Evolutionary conservation across 2,888 invertebrate genomes (phyloP).

Genomic region (Aspidapion aeneum): DNA sequence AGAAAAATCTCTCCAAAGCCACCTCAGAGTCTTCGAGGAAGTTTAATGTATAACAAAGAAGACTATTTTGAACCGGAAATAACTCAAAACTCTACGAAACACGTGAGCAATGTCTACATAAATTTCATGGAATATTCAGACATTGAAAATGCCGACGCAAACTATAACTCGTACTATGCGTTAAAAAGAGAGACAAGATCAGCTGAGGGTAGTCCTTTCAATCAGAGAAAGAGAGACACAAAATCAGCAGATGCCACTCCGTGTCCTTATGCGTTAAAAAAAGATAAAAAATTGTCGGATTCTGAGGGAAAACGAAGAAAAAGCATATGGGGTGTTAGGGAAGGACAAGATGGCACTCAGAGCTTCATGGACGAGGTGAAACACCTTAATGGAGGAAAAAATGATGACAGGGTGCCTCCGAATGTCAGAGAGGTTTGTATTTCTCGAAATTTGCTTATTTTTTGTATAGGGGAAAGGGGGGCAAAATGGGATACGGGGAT

Average conservation of each 20-base stretch:
- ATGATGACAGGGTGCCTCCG: conserved; percentile 37
- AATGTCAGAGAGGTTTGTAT: conserved; percentile 42
- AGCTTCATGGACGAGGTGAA: conserved; percentile 33
- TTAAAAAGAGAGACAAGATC: not conserved
- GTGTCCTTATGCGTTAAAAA: conserved; percentile 6
- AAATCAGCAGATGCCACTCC: not conserved
- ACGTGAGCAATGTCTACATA: conserved; percentile 34
- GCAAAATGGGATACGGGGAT: no score
- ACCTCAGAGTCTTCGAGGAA: conserved; percentile 21
- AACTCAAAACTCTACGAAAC: conserved; percentile 5
- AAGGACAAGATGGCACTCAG: conserved; percentile 18
- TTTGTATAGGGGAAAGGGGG: not conserved
- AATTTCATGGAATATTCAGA: conserved; percentile 40
- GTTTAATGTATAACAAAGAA: conserved; percentile 16
- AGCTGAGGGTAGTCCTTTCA: not conserved
- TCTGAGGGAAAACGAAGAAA: conserved; percentile 8
- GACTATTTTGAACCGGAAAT: not conserved
- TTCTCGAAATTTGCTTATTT: not conserved
- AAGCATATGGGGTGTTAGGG: conserved; percentile 20
- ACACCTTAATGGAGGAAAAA: conserved; percentile 33
- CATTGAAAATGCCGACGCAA: conserved; percentile 38
- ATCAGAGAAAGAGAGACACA: not conserved
- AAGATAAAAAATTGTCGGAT: not conserved
- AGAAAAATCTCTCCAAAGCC: conserved; percentile 37
- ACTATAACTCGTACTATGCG: conserved; percentile 12